phyloP scores from a whole-genome alignment of 92 coral and sea anemone genomes.

The Epizoanthus fatuus region DNA sequence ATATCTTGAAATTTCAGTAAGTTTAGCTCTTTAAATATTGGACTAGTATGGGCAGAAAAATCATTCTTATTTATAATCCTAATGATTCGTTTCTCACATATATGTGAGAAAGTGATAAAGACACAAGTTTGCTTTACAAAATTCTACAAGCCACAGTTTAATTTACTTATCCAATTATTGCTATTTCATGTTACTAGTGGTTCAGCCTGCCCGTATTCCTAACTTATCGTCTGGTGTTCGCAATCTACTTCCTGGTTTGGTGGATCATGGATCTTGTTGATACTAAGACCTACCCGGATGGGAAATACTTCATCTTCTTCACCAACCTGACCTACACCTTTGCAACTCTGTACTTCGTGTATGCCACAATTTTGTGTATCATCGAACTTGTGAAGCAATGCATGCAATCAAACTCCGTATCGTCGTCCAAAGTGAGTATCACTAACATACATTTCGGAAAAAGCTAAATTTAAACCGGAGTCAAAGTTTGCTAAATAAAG shows the following conservation, averaged over 20 bases:
- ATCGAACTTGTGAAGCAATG: conserved; percentile 1
- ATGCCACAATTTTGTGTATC: conserved; percentile 27
- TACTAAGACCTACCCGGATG: background rate
- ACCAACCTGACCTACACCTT: conserved; percentile 30
- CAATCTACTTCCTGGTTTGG: conserved; percentile 13
- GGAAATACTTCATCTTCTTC: conserved; percentile 22
- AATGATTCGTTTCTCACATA: too few species aligned
- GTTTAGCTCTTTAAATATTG: too few species aligned
- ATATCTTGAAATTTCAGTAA: too few species aligned
- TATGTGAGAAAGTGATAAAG: too few species aligned
- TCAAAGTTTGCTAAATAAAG: too few species aligned
- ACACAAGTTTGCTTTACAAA: too few species aligned
- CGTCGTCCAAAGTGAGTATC: background rate
- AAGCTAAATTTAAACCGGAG: background rate
- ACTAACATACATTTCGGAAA: background rate
- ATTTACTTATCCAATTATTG: too few species aligned
- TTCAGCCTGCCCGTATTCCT: conserved; percentile 14
- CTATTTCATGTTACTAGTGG: background rate
- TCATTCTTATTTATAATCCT: too few species aligned
- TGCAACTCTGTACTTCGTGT: conserved; percentile 22
- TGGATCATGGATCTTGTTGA: background rate
- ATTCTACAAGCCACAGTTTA: too few species aligned
- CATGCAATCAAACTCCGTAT: background rate
- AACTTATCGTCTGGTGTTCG: conserved; percentile 13
- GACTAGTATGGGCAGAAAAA: too few species aligned